Evolutionary conservation across 2,888 invertebrate species (phyloP).

Genomic region (Julus scanicus): DNA sequence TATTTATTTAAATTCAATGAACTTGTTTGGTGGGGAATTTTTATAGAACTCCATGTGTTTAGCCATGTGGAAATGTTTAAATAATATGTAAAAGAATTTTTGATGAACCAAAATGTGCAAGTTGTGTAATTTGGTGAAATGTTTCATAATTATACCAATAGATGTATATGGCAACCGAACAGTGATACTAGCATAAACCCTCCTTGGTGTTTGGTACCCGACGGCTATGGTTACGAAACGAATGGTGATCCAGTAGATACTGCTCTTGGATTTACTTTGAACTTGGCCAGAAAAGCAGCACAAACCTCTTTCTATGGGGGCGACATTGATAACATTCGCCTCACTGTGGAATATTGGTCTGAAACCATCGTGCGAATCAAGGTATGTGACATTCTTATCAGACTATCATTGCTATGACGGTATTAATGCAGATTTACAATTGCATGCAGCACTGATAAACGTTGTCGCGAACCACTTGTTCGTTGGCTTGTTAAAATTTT

Average conservation of each 20-base stretch:
- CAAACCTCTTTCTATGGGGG: constrained; percentile 42
- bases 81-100: too few species aligned
- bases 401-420: too few species aligned
- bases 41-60: neutral
- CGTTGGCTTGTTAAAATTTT: neutral
- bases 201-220: constrained; percentile 55
- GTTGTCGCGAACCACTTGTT: neutral
- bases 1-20: too few species aligned
- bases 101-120: too few species aligned
- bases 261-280: constrained; percentile 17
- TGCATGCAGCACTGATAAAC: neutral
- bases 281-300: neutral
- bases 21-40: neutral
- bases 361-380: constrained; percentile 56
- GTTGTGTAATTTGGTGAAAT: too few species aligned
- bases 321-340: constrained; percentile 54
- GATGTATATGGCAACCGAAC: neutral
- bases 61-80: too few species aligned
- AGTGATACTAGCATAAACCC: neutral
- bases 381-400: constrained; percentile 22
- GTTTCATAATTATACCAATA: neutral
- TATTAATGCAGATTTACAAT: neutral
- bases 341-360: constrained; percentile 54
- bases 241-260: neutral
- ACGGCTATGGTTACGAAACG: constrained; percentile 55